A percentile compares a stretch with the other conserved stretches of the same genome.
phyloP scores from a whole-genome alignment of 1,140 invertebrate genomes.

The Drosophila ficusphila region DNA sequence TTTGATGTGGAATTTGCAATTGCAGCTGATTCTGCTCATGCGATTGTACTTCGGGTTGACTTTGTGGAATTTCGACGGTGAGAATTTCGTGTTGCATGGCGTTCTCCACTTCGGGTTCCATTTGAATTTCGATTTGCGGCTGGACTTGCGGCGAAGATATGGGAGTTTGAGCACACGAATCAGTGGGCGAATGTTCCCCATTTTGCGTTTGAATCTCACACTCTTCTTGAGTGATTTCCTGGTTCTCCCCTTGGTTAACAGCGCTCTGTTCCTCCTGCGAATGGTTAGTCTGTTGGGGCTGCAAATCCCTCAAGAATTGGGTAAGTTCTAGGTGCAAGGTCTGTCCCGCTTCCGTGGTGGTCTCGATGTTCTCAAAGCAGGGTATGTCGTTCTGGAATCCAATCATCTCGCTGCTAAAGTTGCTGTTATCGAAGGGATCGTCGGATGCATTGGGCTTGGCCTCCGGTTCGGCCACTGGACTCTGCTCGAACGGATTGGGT shows the following conservation, averaged over 20 bases:
- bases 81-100: conserved; percentile 18
- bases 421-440: conserved; percentile 58
- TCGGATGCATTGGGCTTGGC: not conserved
- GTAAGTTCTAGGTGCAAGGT: conserved; percentile 64
- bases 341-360: conserved; percentile 34
- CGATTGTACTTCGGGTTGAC: conserved; percentile 1
- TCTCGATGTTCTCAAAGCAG: conserved; percentile 75
- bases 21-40: not conserved
- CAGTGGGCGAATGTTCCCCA: not conserved
- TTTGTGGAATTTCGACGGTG: not conserved
- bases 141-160: not conserved
- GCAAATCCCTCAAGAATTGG: conserved; percentile 61
- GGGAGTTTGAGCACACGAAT: not conserved
- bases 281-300: conserved; percentile 17
- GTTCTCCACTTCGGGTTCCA: too few species aligned
- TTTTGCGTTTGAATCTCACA: not conserved
- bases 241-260: not conserved
- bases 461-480: not conserved
- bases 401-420: conserved; percentile 67
- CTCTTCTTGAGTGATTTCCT: not conserved
- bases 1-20: conserved; percentile 1
- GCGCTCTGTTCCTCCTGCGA: not conserved
- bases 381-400: conserved; percentile 82
- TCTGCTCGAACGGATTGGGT: conserved; percentile 19
- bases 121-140: not conserved